Conservation (phyloP, 1,140 invertebrate genomes). For the Cydia fagiglandana region DNA sequence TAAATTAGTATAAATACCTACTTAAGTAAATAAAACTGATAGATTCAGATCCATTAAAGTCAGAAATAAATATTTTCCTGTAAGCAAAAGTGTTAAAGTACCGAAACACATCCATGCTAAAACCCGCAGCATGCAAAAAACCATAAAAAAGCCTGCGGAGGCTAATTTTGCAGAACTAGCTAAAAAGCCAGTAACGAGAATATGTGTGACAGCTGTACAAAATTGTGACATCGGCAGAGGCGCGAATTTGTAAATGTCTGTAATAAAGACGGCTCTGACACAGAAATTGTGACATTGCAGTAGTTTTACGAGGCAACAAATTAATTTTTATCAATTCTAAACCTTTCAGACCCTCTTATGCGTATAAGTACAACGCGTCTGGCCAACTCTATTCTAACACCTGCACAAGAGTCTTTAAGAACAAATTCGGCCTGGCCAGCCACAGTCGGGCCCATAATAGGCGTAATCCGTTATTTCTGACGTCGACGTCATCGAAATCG, state of each 20-base stretch:
- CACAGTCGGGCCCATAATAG: too few species aligned
- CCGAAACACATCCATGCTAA: conserved; percentile 24
- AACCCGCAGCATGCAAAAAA: background rate
- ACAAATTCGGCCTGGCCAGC: too few species aligned
- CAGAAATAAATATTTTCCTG: background rate
- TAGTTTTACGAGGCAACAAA: background rate
- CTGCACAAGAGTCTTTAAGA: too few species aligned
- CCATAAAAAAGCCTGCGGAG: conserved; percentile 35
- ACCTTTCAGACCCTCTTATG: too few species aligned
- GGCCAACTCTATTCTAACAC: too few species aligned
- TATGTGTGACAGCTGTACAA: conserved; percentile 41
- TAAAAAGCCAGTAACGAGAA: conserved; percentile 31
- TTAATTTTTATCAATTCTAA: too few species aligned
- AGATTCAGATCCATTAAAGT: background rate
- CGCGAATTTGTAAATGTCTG: conserved; percentile 43
- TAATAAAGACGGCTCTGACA: conserved; percentile 36
- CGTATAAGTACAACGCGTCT: too few species aligned
- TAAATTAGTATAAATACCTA: too few species aligned
- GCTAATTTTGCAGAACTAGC: conserved; percentile 32
- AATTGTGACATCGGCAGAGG: conserved; percentile 32
- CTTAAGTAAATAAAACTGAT: too few species aligned
- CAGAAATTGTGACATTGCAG: background rate
- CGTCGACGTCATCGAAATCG: too few species aligned
- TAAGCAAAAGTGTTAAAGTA: background rate
- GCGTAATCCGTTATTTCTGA: too few species aligned